Percentiles rank a stretch among this genome's conserved stretches.
These are phyloP conservation scores for Abrostola triplasia DNA, from an alignment of 2,888 invertebrate genomes.

Conservation along the genomic window DNA sequence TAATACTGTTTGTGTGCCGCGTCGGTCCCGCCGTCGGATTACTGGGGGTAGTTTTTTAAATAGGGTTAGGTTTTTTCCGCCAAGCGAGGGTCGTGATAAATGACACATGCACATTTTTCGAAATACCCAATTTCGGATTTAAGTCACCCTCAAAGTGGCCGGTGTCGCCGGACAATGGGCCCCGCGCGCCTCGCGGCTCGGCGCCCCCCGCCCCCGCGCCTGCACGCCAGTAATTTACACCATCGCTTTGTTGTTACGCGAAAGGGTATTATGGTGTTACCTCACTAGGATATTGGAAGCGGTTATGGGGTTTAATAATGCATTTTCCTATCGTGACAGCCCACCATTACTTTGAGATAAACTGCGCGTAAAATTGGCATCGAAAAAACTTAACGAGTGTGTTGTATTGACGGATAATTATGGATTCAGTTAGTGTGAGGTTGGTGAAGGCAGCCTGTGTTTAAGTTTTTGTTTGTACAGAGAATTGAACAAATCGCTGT, in stretches of 20 bases:
- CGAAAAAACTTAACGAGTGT: slow-evolving; percentile 74
- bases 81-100: slow-evolving; percentile 87
- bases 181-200: slow-evolving; percentile 52
- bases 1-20: slow-evolving; percentile 86
- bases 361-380: slow-evolving; percentile 78
- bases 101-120: slow-evolving; percentile 89
- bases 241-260: slow-evolving; percentile 71
- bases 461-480: slow-evolving; percentile 40
- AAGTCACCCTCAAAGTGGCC: slow-evolving; percentile 89
- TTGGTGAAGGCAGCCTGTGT: slow-evolving; percentile 35
- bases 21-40: slow-evolving; percentile 80
- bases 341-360: slow-evolving; percentile 75
- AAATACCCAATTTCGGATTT: slow-evolving; percentile 90
- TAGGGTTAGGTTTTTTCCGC: slow-evolving; percentile 86
- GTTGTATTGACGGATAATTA: slow-evolving; percentile 68
- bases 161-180: slow-evolving; percentile 80
- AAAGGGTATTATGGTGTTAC: slow-evolving; percentile 62
- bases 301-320: slow-evolving; percentile 83
- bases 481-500: slow-evolving; percentile 54
- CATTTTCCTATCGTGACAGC: slow-evolving; percentile 80
- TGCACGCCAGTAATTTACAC: slow-evolving; percentile 78
- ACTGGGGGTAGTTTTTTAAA: slow-evolving; percentile 87
- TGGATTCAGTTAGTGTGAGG: slow-evolving; percentile 42
- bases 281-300: slow-evolving; percentile 70
- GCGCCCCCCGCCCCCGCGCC: slow-evolving; percentile 48